phyloP scores from a whole-genome alignment of 2,113 vertebrate genomes.

The Callionymus lyra region DNA sequence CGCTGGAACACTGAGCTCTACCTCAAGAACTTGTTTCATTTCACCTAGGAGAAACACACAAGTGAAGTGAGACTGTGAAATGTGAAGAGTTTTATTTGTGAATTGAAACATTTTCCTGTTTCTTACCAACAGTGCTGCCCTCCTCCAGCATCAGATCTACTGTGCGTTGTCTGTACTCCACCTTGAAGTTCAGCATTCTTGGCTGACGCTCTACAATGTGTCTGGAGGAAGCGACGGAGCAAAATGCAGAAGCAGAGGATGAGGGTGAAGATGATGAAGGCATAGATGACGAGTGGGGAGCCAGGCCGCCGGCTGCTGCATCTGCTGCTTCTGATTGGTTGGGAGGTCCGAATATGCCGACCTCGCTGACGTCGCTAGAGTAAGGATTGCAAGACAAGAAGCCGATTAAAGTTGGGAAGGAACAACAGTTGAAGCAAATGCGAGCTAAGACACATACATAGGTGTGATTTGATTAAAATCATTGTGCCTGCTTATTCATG shows the following conservation, averaged over 20 bases:
- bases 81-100: background rate
- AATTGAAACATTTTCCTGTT: background rate
- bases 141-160: constrained; percentile 95
- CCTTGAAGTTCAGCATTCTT: constrained; percentile 91
- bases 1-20: constrained; percentile 86
- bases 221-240: constrained; percentile 79
- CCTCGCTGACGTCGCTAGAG: constrained; percentile 75
- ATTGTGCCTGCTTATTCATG: too few relatives aligned
- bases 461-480: too few relatives aligned
- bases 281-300: constrained; percentile 45
- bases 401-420: too few relatives aligned
- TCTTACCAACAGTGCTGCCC: constrained; percentile 88
- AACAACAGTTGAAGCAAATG: too few relatives aligned
- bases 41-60: constrained; percentile 66
- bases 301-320: constrained; percentile 40
- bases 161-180: constrained; percentile 90
- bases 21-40: constrained; percentile 91
- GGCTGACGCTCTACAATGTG: constrained; percentile 91
- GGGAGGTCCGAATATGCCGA: constrained; percentile 51
- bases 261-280: constrained; percentile 64
- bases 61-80: background rate
- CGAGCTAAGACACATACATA: too few relatives aligned
- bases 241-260: constrained; percentile 79
- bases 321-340: constrained; percentile 56
- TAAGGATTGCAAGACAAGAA: constrained; percentile 72